These are phyloP conservation scores for Phasia obesa DNA, from an alignment of 2,888 invertebrate species.

Conservation along the genomic window DNA sequence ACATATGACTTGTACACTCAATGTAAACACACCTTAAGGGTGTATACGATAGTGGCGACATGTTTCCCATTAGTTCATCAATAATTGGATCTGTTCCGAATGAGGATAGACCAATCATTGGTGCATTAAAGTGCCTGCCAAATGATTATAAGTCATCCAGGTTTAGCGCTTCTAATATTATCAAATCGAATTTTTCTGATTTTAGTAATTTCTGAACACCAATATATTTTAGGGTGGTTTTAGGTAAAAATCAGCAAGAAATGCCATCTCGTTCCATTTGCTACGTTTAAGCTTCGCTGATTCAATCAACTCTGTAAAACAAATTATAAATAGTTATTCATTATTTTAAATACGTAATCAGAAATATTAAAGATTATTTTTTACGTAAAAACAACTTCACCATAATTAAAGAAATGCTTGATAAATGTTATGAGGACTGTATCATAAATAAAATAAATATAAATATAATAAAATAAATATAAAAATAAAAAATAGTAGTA, in stretches of 20 bases:
- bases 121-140: constrained; percentile 76
- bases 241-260: constrained; percentile 1
- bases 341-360: too few relatives aligned
- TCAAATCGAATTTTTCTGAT: constrained; percentile 78
- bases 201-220: constrained; percentile 72
- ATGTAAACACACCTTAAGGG: too few relatives aligned
- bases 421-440: too few relatives aligned
- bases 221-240: constrained; percentile 60
- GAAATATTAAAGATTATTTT: too few relatives aligned
- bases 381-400: too few relatives aligned
- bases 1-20: too few relatives aligned
- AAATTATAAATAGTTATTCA: too few relatives aligned
- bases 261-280: constrained; percentile 63
- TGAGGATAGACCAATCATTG: constrained; percentile 73
- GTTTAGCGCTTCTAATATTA: constrained; percentile 78
- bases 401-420: too few relatives aligned
- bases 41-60: constrained; percentile 76
- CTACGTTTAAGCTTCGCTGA: constrained; percentile 29
- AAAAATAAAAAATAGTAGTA: too few relatives aligned
- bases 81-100: constrained; percentile 71
- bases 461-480: too few relatives aligned
- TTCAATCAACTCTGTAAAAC: constrained; percentile 12
- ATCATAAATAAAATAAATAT: too few relatives aligned
- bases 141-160: constrained; percentile 78
- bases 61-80: constrained; percentile 74